Conservation (phyloP, 2,113 vertebrate species). For the Istiophorus platypterus region DNA sequence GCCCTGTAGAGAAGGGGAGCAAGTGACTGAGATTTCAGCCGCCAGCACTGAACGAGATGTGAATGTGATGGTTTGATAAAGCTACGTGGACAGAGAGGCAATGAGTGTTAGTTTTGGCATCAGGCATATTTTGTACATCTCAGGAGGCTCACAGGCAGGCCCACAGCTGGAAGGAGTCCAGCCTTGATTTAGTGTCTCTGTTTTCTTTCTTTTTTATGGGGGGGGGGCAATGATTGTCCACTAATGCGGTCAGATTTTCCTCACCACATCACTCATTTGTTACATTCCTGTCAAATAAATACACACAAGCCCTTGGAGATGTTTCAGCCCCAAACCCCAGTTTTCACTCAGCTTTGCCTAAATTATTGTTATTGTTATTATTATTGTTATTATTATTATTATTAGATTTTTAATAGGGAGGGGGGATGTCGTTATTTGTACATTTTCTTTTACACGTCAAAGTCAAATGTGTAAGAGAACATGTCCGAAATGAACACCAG, state of each 20-base stretch:
- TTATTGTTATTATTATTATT: no score
- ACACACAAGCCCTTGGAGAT: constrained; percentile 16
- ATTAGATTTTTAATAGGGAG: background rate
- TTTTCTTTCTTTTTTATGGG: no score
- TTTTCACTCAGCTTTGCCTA: constrained; percentile 29
- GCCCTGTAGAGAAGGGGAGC: constrained; percentile 68
- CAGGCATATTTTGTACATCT: background rate
- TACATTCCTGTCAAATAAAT: background rate
- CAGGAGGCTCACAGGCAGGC: background rate
- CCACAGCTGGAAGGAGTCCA: background rate
- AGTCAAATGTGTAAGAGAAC: background rate
- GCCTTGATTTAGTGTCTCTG: background rate
- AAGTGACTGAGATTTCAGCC: background rate
- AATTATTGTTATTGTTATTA: constrained; percentile 38
- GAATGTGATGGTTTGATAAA: background rate
- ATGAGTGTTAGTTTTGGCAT: background rate
- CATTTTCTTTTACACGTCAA: background rate
- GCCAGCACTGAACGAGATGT: background rate
- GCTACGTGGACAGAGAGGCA: background rate
- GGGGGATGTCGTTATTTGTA: background rate
- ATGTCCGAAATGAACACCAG: background rate
- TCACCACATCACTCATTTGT: background rate
- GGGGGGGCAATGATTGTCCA: background rate
- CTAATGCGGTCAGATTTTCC: background rate
- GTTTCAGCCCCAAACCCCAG: background rate